Percentiles rank a stretch among this genome's conserved stretches.
phyloP scores from a whole-genome alignment of 2,888 invertebrate species.

The Conchocele bisecta region DNA sequence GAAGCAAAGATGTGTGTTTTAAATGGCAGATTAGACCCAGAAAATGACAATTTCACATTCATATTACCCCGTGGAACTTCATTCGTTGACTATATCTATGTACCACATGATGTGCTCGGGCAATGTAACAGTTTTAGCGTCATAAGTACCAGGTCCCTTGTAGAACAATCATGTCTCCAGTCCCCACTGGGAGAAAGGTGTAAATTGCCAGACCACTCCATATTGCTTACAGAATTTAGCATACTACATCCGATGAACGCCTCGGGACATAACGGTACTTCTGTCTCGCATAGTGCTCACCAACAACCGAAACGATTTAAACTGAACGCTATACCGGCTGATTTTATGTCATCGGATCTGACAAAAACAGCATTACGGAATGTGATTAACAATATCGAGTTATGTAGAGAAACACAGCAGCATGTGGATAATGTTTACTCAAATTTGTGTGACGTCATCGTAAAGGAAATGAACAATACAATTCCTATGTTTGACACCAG shows the following conservation, averaged over 20 bases:
- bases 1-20: slow-evolving; percentile 30
- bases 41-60: slow-evolving; percentile 22
- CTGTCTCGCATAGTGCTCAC: no score
- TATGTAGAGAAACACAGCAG: slow-evolving; percentile 4
- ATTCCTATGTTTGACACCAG: slow-evolving; percentile 7
- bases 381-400: slow-evolving; percentile 15
- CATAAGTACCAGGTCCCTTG: background rate
- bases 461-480: background rate
- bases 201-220: slow-evolving; percentile 2
- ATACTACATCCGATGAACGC: no score
- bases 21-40: slow-evolving; percentile 10
- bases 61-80: slow-evolving; percentile 26
- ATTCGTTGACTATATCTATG: slow-evolving; percentile 32
- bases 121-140: slow-evolving; percentile 20
- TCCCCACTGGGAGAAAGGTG: slow-evolving; percentile 13
- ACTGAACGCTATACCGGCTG: slow-evolving; percentile 6
- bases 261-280: no score
- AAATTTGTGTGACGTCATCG: slow-evolving; percentile 1
- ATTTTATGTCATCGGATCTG: slow-evolving; percentile 5
- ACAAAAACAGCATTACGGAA: background rate
- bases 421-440: slow-evolving; percentile 5
- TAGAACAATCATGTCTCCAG: background rate
- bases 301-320: slow-evolving; percentile 6
- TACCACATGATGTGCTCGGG: slow-evolving; percentile 23
- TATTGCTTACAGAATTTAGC: no score